Percentiles rank a stretch among this genome's conserved stretches.
phyloP scores from a whole-genome alignment of 2,113 vertebrate species.

The Pseudopipra pipra region DNA sequence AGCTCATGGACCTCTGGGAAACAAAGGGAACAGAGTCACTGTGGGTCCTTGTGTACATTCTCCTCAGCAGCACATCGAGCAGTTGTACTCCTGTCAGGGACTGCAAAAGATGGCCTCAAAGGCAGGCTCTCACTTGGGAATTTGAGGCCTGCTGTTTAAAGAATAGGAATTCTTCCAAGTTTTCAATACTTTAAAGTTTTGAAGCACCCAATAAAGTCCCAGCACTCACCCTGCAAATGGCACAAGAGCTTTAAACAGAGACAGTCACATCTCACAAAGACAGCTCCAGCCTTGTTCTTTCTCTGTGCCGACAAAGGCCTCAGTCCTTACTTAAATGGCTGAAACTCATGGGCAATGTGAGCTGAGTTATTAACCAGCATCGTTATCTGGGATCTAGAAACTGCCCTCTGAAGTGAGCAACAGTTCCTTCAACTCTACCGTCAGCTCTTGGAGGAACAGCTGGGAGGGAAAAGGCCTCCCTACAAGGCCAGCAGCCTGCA shows the following conservation, averaged over 20 bases:
- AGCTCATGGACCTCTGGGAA: neutral
- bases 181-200: no score
- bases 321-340: neutral
- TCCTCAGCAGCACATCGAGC: neutral
- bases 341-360: neutral
- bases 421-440: neutral
- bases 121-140: neutral
- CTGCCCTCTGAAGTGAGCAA: neutral
- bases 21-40: neutral
- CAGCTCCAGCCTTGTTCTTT: neutral
- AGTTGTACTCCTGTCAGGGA: neutral
- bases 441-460: neutral
- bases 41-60: accelerated
- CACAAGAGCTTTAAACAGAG: neutral
- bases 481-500: neutral
- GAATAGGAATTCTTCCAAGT: no score
- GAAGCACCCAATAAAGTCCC: no score
- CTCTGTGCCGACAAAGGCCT: neutral
- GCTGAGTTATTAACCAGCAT: neutral
- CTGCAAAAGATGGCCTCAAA: neutral
- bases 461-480: neutral
- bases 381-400: neutral
- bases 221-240: neutral
- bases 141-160: no score
- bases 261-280: neutral